Conservation (phyloP, 1,140 invertebrate species). For the Drosophila bocki region DNA sequence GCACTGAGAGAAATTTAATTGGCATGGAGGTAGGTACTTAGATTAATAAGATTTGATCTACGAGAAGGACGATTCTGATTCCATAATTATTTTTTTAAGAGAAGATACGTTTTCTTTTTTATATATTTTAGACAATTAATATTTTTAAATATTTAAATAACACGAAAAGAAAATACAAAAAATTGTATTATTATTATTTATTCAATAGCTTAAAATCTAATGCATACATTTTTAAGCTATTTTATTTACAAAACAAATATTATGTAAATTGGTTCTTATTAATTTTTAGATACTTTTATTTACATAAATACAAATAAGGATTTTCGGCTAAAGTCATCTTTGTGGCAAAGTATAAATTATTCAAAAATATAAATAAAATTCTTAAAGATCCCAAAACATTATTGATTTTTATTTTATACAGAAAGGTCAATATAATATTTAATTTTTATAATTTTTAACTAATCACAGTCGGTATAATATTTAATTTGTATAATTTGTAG, state of each 20-base stretch:
- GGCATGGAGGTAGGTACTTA: background rate
- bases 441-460: background rate
- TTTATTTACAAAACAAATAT: background rate
- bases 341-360: background rate
- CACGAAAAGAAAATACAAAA: background rate
- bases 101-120: background rate
- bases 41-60: background rate
- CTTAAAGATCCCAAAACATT: no score
- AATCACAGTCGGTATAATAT: no score
- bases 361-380: background rate
- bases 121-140: no score
- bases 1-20: conserved; percentile 30
- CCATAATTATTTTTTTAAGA: background rate
- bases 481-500: no score
- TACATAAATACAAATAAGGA: background rate
- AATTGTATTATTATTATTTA: no score
- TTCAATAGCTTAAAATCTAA: no score
- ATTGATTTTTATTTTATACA: background rate
- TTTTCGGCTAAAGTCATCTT: background rate
- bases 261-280: background rate
- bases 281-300: background rate
- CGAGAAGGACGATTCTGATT: background rate
- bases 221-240: background rate
- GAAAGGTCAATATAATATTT: no score
- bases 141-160: background rate